These are phyloP conservation scores for Elaphurus davidianus DNA, from an alignment of 2,113 vertebrate species.

Conservation along the genomic window DNA sequence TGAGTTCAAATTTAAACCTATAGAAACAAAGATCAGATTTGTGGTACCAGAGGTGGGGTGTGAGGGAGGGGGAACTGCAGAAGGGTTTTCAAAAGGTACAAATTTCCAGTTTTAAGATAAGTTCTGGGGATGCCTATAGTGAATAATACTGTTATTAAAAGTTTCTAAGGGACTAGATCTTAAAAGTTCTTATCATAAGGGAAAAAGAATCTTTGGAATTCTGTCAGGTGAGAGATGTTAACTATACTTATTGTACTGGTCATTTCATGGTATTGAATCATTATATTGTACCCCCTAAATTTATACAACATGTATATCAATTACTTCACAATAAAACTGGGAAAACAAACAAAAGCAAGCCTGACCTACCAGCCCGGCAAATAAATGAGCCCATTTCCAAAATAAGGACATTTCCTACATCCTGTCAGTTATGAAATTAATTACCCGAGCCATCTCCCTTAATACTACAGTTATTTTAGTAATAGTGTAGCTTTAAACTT, in stretches of 20 bases:
- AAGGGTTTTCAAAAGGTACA: background rate
- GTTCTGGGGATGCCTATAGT: background rate
- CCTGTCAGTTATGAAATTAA: background rate
- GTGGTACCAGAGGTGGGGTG: background rate
- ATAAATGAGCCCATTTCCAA: background rate
- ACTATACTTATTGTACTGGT: background rate
- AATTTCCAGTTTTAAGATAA: background rate
- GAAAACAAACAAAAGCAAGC: background rate
- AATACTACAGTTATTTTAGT: background rate
- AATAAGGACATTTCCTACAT: background rate
- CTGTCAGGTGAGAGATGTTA: background rate
- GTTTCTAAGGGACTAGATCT: background rate
- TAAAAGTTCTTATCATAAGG: background rate
- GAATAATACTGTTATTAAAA: background rate
- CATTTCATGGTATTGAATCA: background rate
- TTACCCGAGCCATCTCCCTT: background rate
- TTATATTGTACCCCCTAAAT: background rate
- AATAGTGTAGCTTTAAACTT: background rate
- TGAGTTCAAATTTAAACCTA: background rate
- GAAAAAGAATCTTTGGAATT: background rate
- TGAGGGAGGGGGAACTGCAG: no score
- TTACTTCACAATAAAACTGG: background rate
- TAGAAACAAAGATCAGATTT: background rate
- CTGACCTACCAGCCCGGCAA: background rate
- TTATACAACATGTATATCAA: background rate